These are phyloP conservation scores for Galaxias olidus DNA, from an alignment of 2,797 vertebrate species.

Conservation along the genomic window DNA sequence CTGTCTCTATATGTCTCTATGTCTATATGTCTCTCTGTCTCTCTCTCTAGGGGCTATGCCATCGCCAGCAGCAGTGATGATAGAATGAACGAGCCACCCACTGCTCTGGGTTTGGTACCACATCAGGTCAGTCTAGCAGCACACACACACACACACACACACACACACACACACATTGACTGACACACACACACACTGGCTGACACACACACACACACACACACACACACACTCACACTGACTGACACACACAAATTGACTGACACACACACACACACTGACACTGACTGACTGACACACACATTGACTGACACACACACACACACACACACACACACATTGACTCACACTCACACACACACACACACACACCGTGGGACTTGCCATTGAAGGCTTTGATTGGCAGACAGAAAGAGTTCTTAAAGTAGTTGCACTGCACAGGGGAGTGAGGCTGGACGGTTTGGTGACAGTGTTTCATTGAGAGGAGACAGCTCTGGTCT, in stretches of 20 bases:
- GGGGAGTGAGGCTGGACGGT: too few species aligned
- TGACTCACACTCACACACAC: too few species aligned
- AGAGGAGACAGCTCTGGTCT: too few species aligned
- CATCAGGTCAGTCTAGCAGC: slow-evolving; percentile 89
- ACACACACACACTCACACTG: slow-evolving; percentile 7
- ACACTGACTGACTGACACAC: not conserved
- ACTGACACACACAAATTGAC: not conserved
- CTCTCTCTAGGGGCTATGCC: slow-evolving; percentile 85
- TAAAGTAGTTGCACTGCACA: too few species aligned
- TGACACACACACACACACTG: slow-evolving; percentile 1
- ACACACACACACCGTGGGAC: too few species aligned
- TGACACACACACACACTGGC: not conserved
- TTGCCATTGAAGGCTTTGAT: not conserved
- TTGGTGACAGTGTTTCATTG: too few species aligned
- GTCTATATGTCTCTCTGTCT: too few species aligned
- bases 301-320: not conserved
- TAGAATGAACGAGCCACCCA: slow-evolving; percentile 97
- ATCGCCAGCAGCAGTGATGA: slow-evolving; percentile 97
- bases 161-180: not conserved
- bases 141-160: slow-evolving; percentile 9
- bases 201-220: slow-evolving; percentile 12
- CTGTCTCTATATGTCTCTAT: too few species aligned
- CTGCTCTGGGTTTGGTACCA: slow-evolving; percentile 94
- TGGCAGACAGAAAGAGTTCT: not conserved
- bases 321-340: too few species aligned